Evolutionary conservation across 2,113 vertebrate species (phyloP).

Genomic region (Vulpes vulpes): DNA sequence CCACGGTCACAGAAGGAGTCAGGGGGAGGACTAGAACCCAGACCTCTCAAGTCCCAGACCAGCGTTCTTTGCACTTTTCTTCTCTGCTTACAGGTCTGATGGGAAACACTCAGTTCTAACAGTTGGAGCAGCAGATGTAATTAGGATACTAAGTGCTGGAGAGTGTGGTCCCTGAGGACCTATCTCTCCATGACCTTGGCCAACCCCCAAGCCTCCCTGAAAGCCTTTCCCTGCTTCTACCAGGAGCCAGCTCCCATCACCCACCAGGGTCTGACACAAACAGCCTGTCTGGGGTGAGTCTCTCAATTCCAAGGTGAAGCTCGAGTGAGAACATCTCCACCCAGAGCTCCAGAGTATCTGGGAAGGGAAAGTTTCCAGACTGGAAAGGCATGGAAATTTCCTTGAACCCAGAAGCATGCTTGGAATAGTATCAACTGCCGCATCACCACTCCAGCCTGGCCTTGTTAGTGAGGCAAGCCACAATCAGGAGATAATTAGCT

Average conservation of each 20-base stretch:
- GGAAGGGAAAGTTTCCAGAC: slow-evolving; percentile 59
- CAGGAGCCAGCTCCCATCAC: slow-evolving; percentile 35
- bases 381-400: slow-evolving; percentile 78
- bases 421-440: slow-evolving; percentile 76
- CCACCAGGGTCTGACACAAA: not conserved
- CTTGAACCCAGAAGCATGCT: slow-evolving; percentile 73
- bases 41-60: not conserved
- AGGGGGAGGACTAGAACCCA: not conserved
- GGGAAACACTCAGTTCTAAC: slow-evolving; percentile 21
- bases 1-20: not conserved
- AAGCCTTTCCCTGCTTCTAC: slow-evolving; percentile 52
- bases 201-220: slow-evolving; percentile 56
- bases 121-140: slow-evolving; percentile 62
- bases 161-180: slow-evolving; percentile 47
- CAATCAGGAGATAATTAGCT: slow-evolving; percentile 86
- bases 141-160: slow-evolving; percentile 67
- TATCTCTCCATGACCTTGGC: slow-evolving; percentile 65
- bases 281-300: slow-evolving; percentile 51
- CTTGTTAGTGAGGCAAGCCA: slow-evolving; percentile 79
- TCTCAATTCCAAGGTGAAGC: slow-evolving; percentile 67
- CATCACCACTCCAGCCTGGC: slow-evolving; percentile 70
- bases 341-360: slow-evolving; percentile 34
- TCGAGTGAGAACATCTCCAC: slow-evolving; percentile 13
- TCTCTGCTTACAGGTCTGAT: not conserved
- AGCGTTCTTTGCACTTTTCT: not conserved